Evolutionary conservation across 2,797 vertebrate species (phyloP).

Genomic region (Schizopygopsis pylzovi): DNA sequence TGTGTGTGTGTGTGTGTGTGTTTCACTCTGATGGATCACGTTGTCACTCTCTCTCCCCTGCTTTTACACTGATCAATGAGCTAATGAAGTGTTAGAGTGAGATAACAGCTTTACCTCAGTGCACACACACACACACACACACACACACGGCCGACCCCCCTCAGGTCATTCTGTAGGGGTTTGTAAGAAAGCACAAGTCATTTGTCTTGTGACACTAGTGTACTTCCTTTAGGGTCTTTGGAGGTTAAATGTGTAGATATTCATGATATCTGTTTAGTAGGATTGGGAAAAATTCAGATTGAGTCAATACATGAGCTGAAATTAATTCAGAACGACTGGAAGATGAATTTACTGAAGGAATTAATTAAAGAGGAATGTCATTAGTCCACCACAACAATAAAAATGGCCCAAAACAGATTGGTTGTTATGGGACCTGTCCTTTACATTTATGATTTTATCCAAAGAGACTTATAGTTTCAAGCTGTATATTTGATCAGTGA

Average conservation of each 20-base stretch:
- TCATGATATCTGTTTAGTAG: neutral
- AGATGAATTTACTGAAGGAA: neutral
- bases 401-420: neutral
- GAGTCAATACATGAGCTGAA: neutral
- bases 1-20: conserved; percentile 23
- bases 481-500: neutral
- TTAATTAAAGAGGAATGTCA: neutral
- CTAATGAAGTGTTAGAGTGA: conserved; percentile 51
- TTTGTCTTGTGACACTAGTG: conserved; percentile 30
- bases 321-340: neutral
- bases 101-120: conserved; percentile 33
- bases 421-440: neutral
- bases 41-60: conserved; percentile 40
- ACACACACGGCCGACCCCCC: neutral
- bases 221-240: conserved; percentile 24
- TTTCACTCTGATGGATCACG: conserved; percentile 35
- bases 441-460: neutral
- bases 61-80: conserved; percentile 56
- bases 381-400: neutral
- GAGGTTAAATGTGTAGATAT: conserved; percentile 22
- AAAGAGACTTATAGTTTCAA: neutral
- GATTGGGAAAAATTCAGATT: neutral
- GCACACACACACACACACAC: conserved; percentile 34
- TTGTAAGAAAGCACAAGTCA: conserved; percentile 28
- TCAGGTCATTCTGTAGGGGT: conserved; percentile 36